Evolutionary conservation across 2,888 invertebrate genomes (phyloP).

Genomic region (Trachelus stipa): DNA sequence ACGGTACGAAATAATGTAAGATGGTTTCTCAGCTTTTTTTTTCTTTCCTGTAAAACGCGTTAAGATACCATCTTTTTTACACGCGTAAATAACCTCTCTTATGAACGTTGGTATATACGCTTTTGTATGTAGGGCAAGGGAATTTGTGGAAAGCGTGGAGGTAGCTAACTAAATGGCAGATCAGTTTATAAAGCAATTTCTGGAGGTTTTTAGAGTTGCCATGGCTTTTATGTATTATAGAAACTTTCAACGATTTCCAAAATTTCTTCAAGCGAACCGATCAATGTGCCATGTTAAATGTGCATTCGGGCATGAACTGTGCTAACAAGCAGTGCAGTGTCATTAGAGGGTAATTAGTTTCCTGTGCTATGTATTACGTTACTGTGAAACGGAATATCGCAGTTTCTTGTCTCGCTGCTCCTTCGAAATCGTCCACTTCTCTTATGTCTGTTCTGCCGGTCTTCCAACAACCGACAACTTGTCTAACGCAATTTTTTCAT

Average conservation of each 20-base stretch:
- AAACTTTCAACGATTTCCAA: background rate
- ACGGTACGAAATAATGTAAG: slow-evolving; percentile 5
- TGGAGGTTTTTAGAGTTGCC: background rate
- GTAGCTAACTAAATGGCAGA: background rate
- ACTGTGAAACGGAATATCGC: slow-evolving; percentile 33
- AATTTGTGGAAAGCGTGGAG: background rate
- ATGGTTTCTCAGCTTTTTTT: slow-evolving; percentile 7
- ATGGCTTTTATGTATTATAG: background rate
- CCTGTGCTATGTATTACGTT: slow-evolving; percentile 29
- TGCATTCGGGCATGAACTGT: background rate
- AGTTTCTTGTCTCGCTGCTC: background rate
- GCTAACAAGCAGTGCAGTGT: background rate
- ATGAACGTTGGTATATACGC: background rate
- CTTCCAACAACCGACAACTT: background rate
- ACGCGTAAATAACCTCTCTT: slow-evolving; percentile 2
- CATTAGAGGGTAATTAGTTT: slow-evolving; percentile 31
- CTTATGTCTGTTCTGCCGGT: background rate
- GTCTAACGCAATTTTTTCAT: background rate
- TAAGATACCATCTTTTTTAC: slow-evolving; percentile 32
- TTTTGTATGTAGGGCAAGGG: background rate
- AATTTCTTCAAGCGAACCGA: background rate
- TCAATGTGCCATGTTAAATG: background rate
- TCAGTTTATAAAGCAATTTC: background rate
- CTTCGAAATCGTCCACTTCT: background rate
- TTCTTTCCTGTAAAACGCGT: slow-evolving; percentile 15